A percentile compares a stretch with the other conserved stretches of the same genome.
Evolutionary conservation across 2,888 invertebrate species (phyloP).

Genomic region (Drosophila birchii): DNA sequence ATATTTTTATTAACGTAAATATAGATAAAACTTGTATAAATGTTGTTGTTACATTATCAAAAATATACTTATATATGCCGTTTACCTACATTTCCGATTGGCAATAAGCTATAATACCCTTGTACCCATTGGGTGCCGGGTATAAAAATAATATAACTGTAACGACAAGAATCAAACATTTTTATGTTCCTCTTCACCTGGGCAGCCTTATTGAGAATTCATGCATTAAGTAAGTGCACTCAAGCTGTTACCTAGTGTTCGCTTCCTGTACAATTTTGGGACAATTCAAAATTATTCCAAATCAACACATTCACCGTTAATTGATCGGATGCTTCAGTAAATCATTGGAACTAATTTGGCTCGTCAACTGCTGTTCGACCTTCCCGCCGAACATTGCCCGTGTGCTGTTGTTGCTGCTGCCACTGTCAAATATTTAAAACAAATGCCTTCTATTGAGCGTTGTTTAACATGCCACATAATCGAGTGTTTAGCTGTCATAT

Average conservation of each 20-base stretch:
- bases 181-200: conserved; percentile 3
- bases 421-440: conserved; percentile 59
- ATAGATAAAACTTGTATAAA: too few species aligned
- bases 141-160: conserved; percentile 2
- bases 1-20: too few species aligned
- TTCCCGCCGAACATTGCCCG: conserved; percentile 66
- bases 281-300: background rate
- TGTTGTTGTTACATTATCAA: too few species aligned
- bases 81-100: too few species aligned
- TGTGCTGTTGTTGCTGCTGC: conserved; percentile 52
- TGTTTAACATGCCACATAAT: conserved; percentile 58
- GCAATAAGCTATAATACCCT: background rate
- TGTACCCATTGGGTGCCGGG: background rate
- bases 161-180: background rate
- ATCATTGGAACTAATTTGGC: conserved; percentile 19
- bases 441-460: conserved; percentile 67
- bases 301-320: conserved; percentile 14
- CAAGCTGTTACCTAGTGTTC: conserved; percentile 29
- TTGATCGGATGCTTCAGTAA: conserved; percentile 17
- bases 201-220: background rate
- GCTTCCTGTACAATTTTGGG: conserved; percentile 36
- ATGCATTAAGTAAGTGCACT: conserved; percentile 19
- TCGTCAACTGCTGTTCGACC: conserved; percentile 39
- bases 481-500: conserved; percentile 43
- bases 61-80: too few species aligned